phyloP scores from a whole-genome alignment of 1,140 invertebrate species.

The Drosophila busckii region DNA sequence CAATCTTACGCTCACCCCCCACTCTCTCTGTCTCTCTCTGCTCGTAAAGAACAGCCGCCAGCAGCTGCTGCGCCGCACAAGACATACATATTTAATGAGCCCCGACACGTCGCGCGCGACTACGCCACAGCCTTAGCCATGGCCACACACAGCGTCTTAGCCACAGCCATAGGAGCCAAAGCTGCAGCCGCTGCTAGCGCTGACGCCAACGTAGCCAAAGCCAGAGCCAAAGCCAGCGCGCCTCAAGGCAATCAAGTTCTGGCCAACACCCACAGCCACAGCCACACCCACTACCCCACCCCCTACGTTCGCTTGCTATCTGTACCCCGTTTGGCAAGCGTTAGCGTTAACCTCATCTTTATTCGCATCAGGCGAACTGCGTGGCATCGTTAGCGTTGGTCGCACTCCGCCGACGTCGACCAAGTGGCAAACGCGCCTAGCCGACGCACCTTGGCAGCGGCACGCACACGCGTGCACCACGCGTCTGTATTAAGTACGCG shows the following conservation, averaged over 20 bases:
- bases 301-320: too few species aligned
- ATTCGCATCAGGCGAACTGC: conserved; percentile 10
- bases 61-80: conserved; percentile 66
- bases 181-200: neutral
- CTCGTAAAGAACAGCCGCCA: conserved; percentile 3
- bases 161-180: neutral
- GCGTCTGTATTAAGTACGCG: too few species aligned
- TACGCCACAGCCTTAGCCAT: neutral
- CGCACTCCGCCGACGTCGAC: neutral
- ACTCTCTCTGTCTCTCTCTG: neutral
- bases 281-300: too few species aligned
- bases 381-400: conserved; percentile 26
- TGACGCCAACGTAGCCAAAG: neutral
- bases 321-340: too few species aligned
- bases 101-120: conserved; percentile 50
- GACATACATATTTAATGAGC: conserved; percentile 75
- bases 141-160: too few species aligned
- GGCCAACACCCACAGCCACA: conserved; percentile 1
- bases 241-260: conserved; percentile 4
- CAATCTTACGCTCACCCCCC: neutral
- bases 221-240: neutral
- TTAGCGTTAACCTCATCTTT: conserved; percentile 2
- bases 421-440: neutral
- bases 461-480: conserved; percentile 49
- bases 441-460: conserved; percentile 55